Percentiles rank a stretch among this genome's conserved stretches.
Conservation (phyloP, 2,113 vertebrate genomes). For the Cnemophilus loriae region DNA sequence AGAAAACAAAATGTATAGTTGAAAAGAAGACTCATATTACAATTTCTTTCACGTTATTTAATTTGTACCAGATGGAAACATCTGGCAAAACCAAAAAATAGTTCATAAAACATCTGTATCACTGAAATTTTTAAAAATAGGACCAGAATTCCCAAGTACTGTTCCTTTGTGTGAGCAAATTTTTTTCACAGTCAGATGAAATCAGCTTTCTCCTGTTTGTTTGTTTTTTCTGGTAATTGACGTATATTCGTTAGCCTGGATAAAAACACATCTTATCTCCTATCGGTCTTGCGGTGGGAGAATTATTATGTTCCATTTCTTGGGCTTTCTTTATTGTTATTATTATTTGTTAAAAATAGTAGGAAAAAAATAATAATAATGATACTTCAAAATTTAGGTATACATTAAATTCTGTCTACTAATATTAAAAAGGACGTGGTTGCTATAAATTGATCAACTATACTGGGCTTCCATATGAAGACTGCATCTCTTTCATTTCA, state of each 20-base stretch:
- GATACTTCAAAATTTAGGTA: neutral
- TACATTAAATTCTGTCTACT: neutral
- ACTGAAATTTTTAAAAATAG: neutral
- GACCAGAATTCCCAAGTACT: accelerated
- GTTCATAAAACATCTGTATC: neutral
- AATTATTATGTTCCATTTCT: neutral
- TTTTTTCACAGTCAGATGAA: neutral
- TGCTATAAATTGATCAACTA: neutral
- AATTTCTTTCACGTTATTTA: neutral
- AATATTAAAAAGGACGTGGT: neutral
- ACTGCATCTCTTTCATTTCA: neutral
- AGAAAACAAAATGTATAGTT: neutral
- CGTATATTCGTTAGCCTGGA: neutral
- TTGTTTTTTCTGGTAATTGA: neutral
- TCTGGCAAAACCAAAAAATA: neutral
- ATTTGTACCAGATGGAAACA: neutral
- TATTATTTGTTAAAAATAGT: neutral
- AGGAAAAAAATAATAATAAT: neutral
- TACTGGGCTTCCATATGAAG: neutral
- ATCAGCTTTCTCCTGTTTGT: neutral
- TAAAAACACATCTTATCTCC: neutral
- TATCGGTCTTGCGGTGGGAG: neutral
- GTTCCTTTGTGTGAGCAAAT: neutral
- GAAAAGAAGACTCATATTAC: neutral
- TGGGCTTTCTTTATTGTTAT: neutral